Base-by-base conservation (phyloP, 2,888 invertebrate genomes). In the Meiosimyza platycephala region DNA sequence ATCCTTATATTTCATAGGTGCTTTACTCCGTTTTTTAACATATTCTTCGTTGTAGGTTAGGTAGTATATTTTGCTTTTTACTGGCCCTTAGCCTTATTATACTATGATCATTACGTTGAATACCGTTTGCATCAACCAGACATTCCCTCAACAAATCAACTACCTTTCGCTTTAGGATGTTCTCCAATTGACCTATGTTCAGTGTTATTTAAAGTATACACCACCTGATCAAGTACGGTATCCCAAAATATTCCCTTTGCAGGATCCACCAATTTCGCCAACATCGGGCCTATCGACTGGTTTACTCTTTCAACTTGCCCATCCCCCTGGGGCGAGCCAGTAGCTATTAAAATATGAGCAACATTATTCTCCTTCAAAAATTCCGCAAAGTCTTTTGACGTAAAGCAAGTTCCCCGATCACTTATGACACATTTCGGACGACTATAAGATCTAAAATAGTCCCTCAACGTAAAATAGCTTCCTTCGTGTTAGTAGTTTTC, bases 341-440 rank as follows among this genome's bases (percentile, higher is more conserved):
- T 76, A 4, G 78, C 76, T 2, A 78, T 69, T 16, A 71, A 72
- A 9, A 76, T 51, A 18, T 78, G 77, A 47, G 65, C 18, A 12
- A 79, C 64, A 40, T 73, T 73, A 28, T 74, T 69, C 12, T 68
- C 59, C 3, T 55, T 18, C 47, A 77, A 65, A 74, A 76, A 79
- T 50, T 65, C 51, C 22, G 33, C 15, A 72, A 80, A 80, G n/a
- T 78, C 76, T 6, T 9, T 54, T 0, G 78, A 78, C 0, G 77
- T 79, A 62, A 79, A 79, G 60, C 72, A 63, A 13, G 73, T 75
- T 1, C 77, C 79, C 48, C 78, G 71, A 63, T 80, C 79, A 13
- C 72, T 74, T 18, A 79, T 50, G 16, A 79, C 71, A 12, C 63
- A 65, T 50, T 52, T 75, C 0, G 77, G 78, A 1, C 74, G 62